Evolutionary conservation across 2,113 vertebrate species (phyloP).

Genomic region (Chloropsis hardwickii): DNA sequence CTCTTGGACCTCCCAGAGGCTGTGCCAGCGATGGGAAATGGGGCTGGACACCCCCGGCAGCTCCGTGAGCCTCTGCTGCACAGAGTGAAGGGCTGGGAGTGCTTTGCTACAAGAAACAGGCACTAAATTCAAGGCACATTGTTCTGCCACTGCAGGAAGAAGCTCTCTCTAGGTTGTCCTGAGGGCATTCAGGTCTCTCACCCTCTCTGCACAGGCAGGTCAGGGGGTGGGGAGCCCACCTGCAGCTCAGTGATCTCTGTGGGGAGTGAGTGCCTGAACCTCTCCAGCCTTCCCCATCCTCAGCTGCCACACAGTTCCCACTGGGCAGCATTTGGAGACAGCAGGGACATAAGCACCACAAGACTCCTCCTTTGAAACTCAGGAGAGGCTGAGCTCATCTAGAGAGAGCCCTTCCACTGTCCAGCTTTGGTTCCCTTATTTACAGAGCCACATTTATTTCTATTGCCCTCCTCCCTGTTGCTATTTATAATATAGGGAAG

Average conservation of each 20-base stretch:
- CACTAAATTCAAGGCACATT: not conserved
- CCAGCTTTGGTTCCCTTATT: not conserved
- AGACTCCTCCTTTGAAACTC: not conserved
- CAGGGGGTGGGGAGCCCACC: not conserved
- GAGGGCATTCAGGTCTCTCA: not conserved
- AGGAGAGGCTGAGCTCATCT: not conserved
- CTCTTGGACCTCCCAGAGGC: not conserved
- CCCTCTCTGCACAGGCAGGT: not conserved
- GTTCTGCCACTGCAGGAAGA: not conserved
- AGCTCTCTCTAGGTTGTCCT: not conserved
- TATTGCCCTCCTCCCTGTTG: conserved; percentile 7
- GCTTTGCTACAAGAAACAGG: not conserved
- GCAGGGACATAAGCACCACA: not conserved
- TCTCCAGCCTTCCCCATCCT: not conserved
- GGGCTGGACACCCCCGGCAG: not conserved
- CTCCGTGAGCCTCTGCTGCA: not conserved
- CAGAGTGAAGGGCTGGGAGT: fast-evolving
- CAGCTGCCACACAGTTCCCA: not conserved
- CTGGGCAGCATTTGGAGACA: fast-evolving
- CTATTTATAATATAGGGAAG: conserved; percentile 48
- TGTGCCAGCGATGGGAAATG: not conserved
- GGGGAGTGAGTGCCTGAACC: not conserved
- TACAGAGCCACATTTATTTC: conserved; percentile 38
- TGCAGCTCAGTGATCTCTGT: not conserved
- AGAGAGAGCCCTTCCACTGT: conserved; percentile 12